phyloP scores from a whole-genome alignment of 2,797 vertebrate genomes.

The Rhabdophis nuchalis region DNA sequence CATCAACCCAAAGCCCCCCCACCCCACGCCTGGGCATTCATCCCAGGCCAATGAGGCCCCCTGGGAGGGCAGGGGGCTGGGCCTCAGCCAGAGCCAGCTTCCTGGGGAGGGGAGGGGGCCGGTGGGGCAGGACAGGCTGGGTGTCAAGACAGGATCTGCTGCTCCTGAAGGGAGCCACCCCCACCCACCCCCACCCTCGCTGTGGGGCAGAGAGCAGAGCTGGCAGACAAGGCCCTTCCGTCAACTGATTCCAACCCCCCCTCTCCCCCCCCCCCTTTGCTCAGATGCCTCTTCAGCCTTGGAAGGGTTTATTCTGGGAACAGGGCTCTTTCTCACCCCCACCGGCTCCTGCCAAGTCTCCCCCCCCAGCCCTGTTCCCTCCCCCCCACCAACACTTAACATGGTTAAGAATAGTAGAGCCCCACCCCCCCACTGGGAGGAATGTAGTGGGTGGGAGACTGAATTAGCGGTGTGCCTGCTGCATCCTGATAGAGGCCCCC shows the following conservation, averaged over 20 bases:
- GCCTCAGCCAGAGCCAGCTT: neutral
- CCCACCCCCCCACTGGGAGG: neutral
- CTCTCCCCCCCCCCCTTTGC: no score
- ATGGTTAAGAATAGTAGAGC: slow-evolving; percentile 14
- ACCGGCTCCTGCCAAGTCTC: neutral
- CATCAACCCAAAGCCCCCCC: neutral
- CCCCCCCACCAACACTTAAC: neutral
- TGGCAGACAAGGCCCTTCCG: neutral
- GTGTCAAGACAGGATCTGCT: neutral
- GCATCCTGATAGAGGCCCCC: neutral
- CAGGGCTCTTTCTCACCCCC: neutral
- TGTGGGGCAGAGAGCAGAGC: neutral
- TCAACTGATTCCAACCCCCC: neutral
- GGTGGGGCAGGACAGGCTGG: neutral
- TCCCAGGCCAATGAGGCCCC: neutral
- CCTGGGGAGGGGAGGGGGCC: neutral
- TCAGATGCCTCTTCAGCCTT: neutral
- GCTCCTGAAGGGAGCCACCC: neutral
- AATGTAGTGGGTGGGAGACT: neutral
- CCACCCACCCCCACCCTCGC: neutral
- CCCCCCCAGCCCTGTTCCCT: neutral
- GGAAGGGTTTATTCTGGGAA: no score
- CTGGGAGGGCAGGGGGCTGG: accelerated
- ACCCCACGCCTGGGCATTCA: neutral
- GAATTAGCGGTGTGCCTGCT: neutral